Percentiles rank a stretch among this genome's conserved stretches.
Evolutionary conservation across 2,888 invertebrate genomes (phyloP).

Genomic region (Stenurella melanura): DNA sequence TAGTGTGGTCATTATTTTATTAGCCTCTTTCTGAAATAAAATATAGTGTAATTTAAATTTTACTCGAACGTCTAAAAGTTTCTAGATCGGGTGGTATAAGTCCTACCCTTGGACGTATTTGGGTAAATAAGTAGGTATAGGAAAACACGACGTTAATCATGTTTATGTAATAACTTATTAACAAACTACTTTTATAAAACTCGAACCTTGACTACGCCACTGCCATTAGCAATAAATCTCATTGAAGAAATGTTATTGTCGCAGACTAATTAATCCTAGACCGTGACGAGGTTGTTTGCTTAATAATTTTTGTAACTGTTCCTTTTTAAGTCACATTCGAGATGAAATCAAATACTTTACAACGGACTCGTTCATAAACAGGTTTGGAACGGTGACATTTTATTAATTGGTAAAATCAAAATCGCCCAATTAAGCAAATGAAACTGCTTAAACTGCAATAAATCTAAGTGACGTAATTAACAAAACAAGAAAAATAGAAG

Average conservation of each 20-base stretch:
- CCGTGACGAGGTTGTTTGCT: slow-evolving; percentile 14
- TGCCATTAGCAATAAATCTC: slow-evolving; percentile 4
- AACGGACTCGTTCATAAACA: slow-evolving; percentile 22
- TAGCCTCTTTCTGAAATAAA: too few species aligned
- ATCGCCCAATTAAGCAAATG: slow-evolving; percentile 39
- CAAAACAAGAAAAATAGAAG: slow-evolving; percentile 11
- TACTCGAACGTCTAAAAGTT: too few species aligned
- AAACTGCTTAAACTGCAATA: slow-evolving; percentile 35
- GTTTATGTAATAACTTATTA: too few species aligned
- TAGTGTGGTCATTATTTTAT: too few species aligned
- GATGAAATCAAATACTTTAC: slow-evolving; percentile 23
- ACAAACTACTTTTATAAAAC: too few species aligned
- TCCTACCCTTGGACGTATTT: too few species aligned
- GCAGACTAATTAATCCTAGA: slow-evolving; percentile 10
- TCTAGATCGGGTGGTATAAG: too few species aligned
- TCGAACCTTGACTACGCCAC: background rate
- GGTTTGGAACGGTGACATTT: slow-evolving; percentile 35
- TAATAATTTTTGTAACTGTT: slow-evolving; percentile 15
- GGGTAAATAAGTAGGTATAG: too few species aligned
- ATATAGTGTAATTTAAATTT: too few species aligned
- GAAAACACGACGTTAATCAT: too few species aligned
- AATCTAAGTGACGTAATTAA: slow-evolving; percentile 38
- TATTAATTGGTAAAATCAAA: slow-evolving; percentile 39
- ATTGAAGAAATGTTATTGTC: slow-evolving; percentile 13
- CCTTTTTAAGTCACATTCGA: background rate